Conservation (phyloP, 2,797 vertebrate species). For the Lycodopsis pacificus region DNA sequence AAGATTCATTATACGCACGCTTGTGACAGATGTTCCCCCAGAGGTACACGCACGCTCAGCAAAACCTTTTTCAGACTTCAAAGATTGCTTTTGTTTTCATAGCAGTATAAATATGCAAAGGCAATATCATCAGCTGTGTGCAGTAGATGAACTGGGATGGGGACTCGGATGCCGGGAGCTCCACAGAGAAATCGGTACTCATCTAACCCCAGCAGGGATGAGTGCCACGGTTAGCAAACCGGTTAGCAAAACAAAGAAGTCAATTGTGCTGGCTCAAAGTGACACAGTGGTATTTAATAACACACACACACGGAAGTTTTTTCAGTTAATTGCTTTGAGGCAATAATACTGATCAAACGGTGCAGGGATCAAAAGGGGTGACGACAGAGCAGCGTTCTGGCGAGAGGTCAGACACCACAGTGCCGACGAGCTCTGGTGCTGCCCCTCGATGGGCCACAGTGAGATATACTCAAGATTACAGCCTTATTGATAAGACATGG, state of each 20-base stretch:
- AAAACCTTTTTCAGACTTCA: conserved; percentile 1
- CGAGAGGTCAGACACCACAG: conserved; percentile 51
- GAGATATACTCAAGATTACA: conserved; percentile 47
- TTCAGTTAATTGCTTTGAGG: conserved; percentile 79
- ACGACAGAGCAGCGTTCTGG: conserved; percentile 63
- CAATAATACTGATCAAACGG: conserved; percentile 77
- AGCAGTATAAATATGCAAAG: conserved; percentile 12
- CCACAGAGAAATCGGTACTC: conserved; percentile 48
- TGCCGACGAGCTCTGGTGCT: conserved; percentile 31
- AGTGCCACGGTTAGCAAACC: conserved; percentile 69
- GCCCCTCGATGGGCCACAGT: conserved; percentile 45
- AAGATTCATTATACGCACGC: conserved; percentile 38
- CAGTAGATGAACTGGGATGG: conserved; percentile 24
- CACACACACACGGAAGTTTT: conserved; percentile 52
- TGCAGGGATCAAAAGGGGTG: conserved; percentile 72
- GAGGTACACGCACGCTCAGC: background rate
- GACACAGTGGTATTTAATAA: conserved; percentile 77
- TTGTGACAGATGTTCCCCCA: conserved; percentile 45
- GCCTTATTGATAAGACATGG: conserved; percentile 26
- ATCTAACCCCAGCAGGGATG: conserved; percentile 51
- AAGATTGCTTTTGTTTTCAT: conserved; percentile 21
- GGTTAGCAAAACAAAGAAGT: conserved; percentile 74
- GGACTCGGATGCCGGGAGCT: conserved; percentile 18
- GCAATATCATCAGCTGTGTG: conserved; percentile 7
- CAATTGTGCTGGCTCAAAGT: conserved; percentile 79